Conservation (phyloP, 2,888 invertebrate species). For the Drosophila kokeensis region DNA sequence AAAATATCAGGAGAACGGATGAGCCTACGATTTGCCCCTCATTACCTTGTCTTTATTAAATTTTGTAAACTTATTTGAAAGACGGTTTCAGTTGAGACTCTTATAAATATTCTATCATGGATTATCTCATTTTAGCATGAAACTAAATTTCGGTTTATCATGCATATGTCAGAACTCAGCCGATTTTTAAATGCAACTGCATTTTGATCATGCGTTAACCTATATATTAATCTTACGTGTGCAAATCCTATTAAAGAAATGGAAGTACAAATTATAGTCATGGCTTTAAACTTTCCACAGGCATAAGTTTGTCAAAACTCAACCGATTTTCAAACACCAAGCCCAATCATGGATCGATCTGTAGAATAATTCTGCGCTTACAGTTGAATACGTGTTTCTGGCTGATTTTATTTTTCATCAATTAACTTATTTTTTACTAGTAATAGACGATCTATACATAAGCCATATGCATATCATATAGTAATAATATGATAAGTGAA, state of each 20-base stretch:
- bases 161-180: background rate
- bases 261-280: background rate
- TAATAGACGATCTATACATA: background rate
- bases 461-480: background rate
- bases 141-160: background rate
- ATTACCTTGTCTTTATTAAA: background rate
- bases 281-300: background rate
- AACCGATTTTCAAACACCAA: background rate
- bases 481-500: background rate
- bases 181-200: background rate
- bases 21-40: rapidly evolving
- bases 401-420: background rate
- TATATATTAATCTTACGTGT: background rate
- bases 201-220: background rate
- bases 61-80: background rate
- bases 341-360: background rate
- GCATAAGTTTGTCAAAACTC: background rate
- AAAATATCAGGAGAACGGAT: background rate
- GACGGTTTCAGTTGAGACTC: background rate
- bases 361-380: background rate
- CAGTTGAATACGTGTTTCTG: background rate
- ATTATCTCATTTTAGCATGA: background rate
- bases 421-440: background rate
- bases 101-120: background rate
- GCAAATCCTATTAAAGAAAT: too few species aligned